phyloP scores from a whole-genome alignment of 1,140 invertebrate species.

The Cephus cinctus region DNA sequence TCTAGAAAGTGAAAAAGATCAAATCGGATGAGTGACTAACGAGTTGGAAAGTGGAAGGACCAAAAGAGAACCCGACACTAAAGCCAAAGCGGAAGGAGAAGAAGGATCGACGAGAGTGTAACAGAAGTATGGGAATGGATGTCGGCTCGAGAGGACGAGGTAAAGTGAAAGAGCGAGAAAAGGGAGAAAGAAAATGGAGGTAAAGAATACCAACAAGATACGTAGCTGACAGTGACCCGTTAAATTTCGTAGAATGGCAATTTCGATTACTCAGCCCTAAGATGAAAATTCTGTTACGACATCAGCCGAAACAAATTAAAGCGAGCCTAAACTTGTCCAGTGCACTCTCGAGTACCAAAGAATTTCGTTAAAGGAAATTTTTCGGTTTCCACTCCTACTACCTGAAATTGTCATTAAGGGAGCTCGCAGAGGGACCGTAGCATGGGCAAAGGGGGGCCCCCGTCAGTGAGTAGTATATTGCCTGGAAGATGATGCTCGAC shows the following conservation, averaged over 20 bases:
- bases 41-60: too few species aligned
- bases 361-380: conserved; percentile 30
- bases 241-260: background rate
- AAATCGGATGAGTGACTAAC: too few species aligned
- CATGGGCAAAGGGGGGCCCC: conserved; percentile 14
- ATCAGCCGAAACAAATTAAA: conserved; percentile 23
- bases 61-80: too few species aligned
- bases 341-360: conserved; percentile 17
- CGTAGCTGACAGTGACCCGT: background rate
- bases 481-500: conserved; percentile 31
- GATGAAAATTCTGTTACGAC: conserved; percentile 34
- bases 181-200: background rate
- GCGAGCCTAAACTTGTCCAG: conserved; percentile 17
- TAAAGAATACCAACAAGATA: background rate
- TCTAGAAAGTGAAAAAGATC: too few species aligned
- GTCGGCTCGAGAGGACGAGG: background rate
- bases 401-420: conserved; percentile 40
- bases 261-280: conserved; percentile 5
- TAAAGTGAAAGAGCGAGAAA: background rate
- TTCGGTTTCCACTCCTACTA: conserved; percentile 36
- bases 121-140: background rate
- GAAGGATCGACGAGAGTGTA: too few species aligned
- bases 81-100: too few species aligned
- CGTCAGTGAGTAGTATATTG: conserved; percentile 25
- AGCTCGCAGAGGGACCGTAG: conserved; percentile 22